phyloP scores from a whole-genome alignment of 2,113 vertebrate genomes.

The Malurus alboscapulatus region DNA sequence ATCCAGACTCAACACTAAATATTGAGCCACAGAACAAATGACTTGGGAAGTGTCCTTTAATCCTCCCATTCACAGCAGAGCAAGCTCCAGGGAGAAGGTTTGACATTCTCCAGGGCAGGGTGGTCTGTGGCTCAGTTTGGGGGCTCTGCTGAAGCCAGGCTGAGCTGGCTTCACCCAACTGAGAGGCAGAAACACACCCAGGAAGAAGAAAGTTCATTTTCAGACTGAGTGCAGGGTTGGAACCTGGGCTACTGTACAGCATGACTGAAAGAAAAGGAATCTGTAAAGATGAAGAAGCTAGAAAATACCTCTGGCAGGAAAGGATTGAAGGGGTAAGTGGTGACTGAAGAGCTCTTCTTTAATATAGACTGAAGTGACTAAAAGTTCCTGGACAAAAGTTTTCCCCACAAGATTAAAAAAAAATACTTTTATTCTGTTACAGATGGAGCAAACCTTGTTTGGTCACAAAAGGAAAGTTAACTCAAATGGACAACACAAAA shows the following conservation, averaged over 20 bases:
- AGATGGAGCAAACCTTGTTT: background rate
- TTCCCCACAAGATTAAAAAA: background rate
- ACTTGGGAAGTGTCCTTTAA: background rate
- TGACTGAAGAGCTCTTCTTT: background rate
- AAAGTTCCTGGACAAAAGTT: background rate
- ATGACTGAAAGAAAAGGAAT: background rate
- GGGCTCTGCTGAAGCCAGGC: background rate
- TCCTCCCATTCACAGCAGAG: background rate
- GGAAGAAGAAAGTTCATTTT: background rate
- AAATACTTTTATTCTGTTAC: background rate
- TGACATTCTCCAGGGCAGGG: background rate
- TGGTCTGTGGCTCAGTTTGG: background rate
- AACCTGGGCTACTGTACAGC: rapidly evolving
- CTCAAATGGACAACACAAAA: background rate
- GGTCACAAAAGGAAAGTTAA: background rate
- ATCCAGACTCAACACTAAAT: background rate
- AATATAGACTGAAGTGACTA: background rate
- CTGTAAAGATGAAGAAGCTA: background rate
- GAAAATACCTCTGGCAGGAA: background rate
- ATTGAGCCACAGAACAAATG: background rate
- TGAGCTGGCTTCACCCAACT: background rate
- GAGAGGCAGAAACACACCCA: background rate
- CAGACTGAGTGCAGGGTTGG: background rate
- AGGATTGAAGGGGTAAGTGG: background rate
- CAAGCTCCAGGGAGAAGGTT: background rate